Conservation (phyloP, 2,888 invertebrate genomes). For the Lepeophtheirus nordmannii region DNA sequence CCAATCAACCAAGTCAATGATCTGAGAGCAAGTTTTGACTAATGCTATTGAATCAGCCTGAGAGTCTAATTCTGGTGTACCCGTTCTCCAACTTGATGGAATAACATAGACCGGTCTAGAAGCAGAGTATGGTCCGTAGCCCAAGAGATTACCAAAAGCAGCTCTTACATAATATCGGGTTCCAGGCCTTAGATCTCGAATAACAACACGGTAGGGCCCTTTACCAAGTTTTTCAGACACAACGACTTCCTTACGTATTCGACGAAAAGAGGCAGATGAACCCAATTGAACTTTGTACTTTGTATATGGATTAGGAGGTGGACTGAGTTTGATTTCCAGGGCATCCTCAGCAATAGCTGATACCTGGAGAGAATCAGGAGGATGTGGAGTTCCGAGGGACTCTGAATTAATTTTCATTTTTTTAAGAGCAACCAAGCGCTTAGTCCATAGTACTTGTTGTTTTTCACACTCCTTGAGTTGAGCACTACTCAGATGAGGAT, state of each 20-base stretch:
- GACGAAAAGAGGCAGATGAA: constrained; percentile 61
- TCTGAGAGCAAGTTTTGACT: background rate
- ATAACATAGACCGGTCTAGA: constrained; percentile 69
- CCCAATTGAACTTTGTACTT: constrained; percentile 97
- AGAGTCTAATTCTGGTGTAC: constrained; percentile 28
- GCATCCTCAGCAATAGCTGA: constrained; percentile 50
- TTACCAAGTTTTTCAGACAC: constrained; percentile 35
- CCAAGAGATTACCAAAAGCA: constrained; percentile 80
- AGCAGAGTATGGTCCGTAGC: constrained; percentile 60
- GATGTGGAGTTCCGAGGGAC: constrained; percentile 37
- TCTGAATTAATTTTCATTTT: constrained; percentile 73
- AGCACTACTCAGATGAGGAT: background rate
- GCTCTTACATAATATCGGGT: constrained; percentile 75
- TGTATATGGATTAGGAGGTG: constrained; percentile 59
- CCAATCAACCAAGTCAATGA: background rate
- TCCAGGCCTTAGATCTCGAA: constrained; percentile 65
- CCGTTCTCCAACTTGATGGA: constrained; percentile 57
- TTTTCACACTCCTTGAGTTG: constrained; percentile 36
- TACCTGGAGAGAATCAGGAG: constrained; percentile 44
- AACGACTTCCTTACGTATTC: constrained; percentile 57
- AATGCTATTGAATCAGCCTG: background rate
- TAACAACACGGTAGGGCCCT: constrained; percentile 41
- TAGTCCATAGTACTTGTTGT: constrained; percentile 59
- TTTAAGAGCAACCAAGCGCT: constrained; percentile 58
- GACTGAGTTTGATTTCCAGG: constrained; percentile 50